Evolutionary conservation across 2,113 vertebrate genomes (phyloP), one percentile per base, ranked within the genome.

Genomic region (Myrmecobius fasciatus): DNA sequence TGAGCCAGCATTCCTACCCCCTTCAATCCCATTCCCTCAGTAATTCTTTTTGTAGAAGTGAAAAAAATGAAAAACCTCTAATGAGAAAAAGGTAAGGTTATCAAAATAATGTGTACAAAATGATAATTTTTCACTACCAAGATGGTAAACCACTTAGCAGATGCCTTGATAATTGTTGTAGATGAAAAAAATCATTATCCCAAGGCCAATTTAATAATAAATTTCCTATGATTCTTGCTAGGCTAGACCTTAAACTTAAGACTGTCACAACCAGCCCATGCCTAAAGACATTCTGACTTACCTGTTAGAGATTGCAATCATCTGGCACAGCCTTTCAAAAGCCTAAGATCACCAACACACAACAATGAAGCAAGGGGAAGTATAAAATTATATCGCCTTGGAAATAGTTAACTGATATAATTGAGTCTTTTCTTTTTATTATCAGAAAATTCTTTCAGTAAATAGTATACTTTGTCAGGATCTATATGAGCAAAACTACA

Each of bases 1-100:
- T 83, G n/a, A 83, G 7, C n/a, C 67, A 83, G 67, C 22, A 83
- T 43, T 9, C 56, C 67, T 43, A 7, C 1, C 67, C 20, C 36
- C 20, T 3, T 5, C 20, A 4, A 17, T 2, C 7, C 7, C 12
- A 36, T 36, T 14, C 60, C 11, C 4, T 6, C 60, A 83, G 36
- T 83, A 91, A 89, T 89, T 92, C 67, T 52, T 96, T 96, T n/a
- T 36, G 93, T 54, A 52, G 91, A 7, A 97, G 49, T 10, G 49
- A 51, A 49, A 51, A 67, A 90, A 89, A 12, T 51, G 52, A 75
- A 75, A 75, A n/a, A 83, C 67, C 67, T 83, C 88, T 51, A 46
- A 7, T 53, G 24, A 92, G 48, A 12, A 96, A 96, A 97, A 96
- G 36, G 24, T 52, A 94, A 83, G 67, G 36, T 20, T 67, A 91